phyloP scores from a whole-genome alignment of 2,113 vertebrate species.

The Phyllopteryx taeniolatus region DNA sequence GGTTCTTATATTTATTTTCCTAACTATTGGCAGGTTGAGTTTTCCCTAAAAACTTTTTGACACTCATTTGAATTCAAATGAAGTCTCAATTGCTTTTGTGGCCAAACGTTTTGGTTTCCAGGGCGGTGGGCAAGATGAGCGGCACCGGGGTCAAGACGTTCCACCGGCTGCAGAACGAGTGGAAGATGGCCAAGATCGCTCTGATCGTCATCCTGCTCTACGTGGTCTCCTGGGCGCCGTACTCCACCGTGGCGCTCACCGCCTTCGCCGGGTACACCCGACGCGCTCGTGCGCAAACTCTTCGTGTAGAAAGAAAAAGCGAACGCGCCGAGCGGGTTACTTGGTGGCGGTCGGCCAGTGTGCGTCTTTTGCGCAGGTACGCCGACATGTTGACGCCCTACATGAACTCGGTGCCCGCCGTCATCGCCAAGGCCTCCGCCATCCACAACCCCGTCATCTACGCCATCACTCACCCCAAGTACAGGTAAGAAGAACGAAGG shows the following conservation, averaged over 20 bases:
- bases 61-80: too few species aligned
- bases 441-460: conserved; percentile 98
- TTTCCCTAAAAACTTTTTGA: too few species aligned
- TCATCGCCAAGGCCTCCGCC: conserved; percentile 95
- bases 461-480: conserved; percentile 94
- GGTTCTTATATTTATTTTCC: too few species aligned
- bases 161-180: conserved; percentile 87
- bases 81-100: not conserved
- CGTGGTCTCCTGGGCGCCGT: conserved; percentile 93
- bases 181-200: conserved; percentile 94
- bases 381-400: conserved; percentile 86
- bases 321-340: not conserved
- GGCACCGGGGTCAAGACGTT: conserved; percentile 72
- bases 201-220: conserved; percentile 88
- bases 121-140: conserved; percentile 81
- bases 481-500: conserved; percentile 75
- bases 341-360: not conserved
- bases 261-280: conserved; percentile 87
- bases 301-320: too few species aligned
- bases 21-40: too few species aligned
- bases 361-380: conserved; percentile 71
- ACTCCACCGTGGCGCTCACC: conserved; percentile 85
- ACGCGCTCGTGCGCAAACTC: not conserved
- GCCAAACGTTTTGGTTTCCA: conserved; percentile 34
- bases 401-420: conserved; percentile 88